Percentiles rank a stretch among this genome's conserved stretches.
Conservation (phyloP, 1,140 invertebrate species). For the Oryzaephilus surinamensis region DNA sequence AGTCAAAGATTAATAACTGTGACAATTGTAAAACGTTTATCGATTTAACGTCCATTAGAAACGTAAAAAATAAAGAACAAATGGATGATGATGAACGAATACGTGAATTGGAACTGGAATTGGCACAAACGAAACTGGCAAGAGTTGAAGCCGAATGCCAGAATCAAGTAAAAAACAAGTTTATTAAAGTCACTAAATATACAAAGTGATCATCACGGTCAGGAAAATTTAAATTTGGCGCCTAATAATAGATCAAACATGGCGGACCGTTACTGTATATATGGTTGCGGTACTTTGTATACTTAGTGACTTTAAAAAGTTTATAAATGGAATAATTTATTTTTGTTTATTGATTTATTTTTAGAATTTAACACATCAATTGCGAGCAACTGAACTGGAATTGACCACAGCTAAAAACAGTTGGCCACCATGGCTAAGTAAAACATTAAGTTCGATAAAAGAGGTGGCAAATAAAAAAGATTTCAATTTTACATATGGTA, state of each 20-base stretch:
- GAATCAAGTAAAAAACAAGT: slow-evolving; percentile 78
- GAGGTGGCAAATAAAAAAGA: slow-evolving; percentile 36
- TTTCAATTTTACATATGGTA: slow-evolving; percentile 23
- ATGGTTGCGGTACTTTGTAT: too few species aligned
- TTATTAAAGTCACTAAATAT: too few species aligned
- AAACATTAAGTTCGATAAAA: slow-evolving; percentile 55
- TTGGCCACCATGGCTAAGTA: slow-evolving; percentile 81
- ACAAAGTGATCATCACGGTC: too few species aligned
- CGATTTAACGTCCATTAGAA: slow-evolving; percentile 15
- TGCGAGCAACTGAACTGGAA: slow-evolving; percentile 72
- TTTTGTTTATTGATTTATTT: slow-evolving; percentile 18
- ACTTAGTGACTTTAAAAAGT: too few species aligned
- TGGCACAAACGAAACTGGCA: slow-evolving; percentile 93
- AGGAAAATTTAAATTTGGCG: too few species aligned
- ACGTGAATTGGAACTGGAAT: slow-evolving; percentile 84
- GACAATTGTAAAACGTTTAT: slow-evolving; percentile 37
- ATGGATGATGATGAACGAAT: slow-evolving; percentile 54
- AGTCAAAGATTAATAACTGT: slow-evolving; percentile 47
- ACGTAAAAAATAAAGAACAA: slow-evolving; percentile 1
- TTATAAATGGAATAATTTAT: background rate
- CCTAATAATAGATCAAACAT: too few species aligned
- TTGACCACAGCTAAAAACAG: slow-evolving; percentile 65
- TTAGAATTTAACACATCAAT: slow-evolving; percentile 85
- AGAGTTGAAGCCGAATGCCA: slow-evolving; percentile 94
- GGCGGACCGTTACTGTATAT: too few species aligned